Evolutionary conservation across 1,140 invertebrate species (phyloP).

Genomic region (Cryptotermes secundus): DNA sequence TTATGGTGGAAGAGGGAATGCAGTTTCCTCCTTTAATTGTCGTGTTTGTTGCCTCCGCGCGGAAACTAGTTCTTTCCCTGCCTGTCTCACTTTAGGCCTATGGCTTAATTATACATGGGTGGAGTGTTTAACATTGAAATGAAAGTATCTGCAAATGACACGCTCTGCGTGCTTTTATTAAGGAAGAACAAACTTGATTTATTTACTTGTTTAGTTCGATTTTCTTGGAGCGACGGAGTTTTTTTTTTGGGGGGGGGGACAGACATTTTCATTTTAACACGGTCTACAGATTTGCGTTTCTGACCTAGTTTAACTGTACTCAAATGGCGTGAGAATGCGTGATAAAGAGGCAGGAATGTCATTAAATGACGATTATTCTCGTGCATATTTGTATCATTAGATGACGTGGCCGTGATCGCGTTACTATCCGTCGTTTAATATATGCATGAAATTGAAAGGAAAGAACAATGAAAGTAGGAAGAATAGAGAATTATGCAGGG

Average conservation of each 20-base stretch:
- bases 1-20: not conserved
- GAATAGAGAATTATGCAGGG: too few relatives aligned
- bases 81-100: not conserved
- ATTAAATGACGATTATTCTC: not conserved
- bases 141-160: not conserved
- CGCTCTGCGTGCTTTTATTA: not conserved
- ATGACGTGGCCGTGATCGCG: too few relatives aligned
- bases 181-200: not conserved
- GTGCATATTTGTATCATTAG: too few relatives aligned
- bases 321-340: not conserved
- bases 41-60: too few relatives aligned
- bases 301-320: not conserved
- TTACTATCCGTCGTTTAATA: not conserved
- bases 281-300: not conserved
- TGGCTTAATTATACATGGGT: not conserved
- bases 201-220: too few relatives aligned
- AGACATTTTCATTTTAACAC: not conserved
- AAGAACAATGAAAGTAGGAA: too few relatives aligned
- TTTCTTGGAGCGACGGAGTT: too few relatives aligned
- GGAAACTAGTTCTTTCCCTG: too few relatives aligned
- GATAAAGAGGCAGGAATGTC: not conserved
- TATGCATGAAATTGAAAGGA: too few relatives aligned
- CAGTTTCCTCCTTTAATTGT: not conserved
- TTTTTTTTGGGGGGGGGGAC: too few relatives aligned
- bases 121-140: not conserved